Conservation (phyloP, 2,888 invertebrate species). For the Rhagophthalmus giganteus region DNA sequence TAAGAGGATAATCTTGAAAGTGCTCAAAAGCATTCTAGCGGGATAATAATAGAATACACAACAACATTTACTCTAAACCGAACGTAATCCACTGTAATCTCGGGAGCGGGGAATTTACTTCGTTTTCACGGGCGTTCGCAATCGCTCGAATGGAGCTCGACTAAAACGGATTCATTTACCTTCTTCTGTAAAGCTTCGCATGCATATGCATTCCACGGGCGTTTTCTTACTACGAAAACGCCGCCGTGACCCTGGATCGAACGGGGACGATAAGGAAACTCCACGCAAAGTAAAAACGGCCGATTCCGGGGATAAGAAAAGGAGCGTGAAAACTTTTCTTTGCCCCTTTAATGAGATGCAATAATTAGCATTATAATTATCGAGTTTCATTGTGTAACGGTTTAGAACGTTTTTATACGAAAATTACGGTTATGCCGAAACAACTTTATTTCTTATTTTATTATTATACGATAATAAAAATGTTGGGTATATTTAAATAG, state of each 20-base stretch:
- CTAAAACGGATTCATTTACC: constrained; percentile 11
- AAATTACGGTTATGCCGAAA: too few relatives aligned
- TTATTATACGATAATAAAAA: too few relatives aligned
- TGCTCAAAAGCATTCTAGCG: background rate
- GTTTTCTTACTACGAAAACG: constrained; percentile 1
- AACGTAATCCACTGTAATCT: constrained; percentile 23
- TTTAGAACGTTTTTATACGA: too few relatives aligned
- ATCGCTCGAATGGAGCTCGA: constrained; percentile 6
- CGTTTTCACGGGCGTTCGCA: constrained; percentile 21
- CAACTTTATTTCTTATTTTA: too few relatives aligned
- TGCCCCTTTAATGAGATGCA: background rate
- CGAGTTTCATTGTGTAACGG: background rate
- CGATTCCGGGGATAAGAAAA: background rate
- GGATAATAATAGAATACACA: constrained; percentile 9
- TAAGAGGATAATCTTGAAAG: constrained; percentile 3
- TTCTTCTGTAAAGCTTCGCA: constrained; percentile 3
- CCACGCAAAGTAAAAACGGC: constrained; percentile 6
- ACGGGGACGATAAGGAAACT: constrained; percentile 5
- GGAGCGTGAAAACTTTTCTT: background rate
- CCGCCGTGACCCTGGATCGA: constrained; percentile 4
- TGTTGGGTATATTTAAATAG: too few relatives aligned
- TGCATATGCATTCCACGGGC: constrained; percentile 13
- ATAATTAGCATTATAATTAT: background rate
- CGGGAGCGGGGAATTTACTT: constrained; percentile 12
- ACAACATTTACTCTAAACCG: constrained; percentile 22